phyloP scores from a whole-genome alignment of 2,113 vertebrate species.

The Malurus melanocephalus region DNA sequence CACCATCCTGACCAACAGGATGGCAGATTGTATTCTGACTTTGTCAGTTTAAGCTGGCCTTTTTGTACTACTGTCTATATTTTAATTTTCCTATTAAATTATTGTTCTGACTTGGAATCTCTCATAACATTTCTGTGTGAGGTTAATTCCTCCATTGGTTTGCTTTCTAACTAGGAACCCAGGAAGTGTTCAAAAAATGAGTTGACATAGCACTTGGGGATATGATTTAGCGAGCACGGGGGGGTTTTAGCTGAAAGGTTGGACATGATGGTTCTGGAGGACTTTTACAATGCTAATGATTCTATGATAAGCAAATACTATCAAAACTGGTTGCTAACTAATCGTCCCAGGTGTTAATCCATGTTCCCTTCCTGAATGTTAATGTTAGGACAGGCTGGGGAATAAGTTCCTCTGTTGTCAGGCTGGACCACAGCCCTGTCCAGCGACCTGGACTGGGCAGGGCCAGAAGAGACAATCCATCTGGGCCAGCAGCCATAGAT shows the following conservation, averaged over 20 bases:
- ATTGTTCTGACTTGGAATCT: too few relatives aligned
- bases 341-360: neutral
- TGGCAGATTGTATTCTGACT: too few relatives aligned
- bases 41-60: too few relatives aligned
- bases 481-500: neutral
- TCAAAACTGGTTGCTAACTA: neutral
- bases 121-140: too few relatives aligned
- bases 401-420: neutral
- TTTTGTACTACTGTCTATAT: too few relatives aligned
- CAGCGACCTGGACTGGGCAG: neutral
- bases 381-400: constrained; percentile 57
- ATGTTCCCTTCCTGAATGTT: constrained; percentile 68
- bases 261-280: neutral
- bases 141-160: too few relatives aligned
- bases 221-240: neutral
- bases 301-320: neutral
- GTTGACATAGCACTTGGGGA: neutral
- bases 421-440: neutral
- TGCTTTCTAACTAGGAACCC: too few relatives aligned
- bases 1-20: too few relatives aligned
- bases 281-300: neutral
- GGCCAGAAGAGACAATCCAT: neutral
- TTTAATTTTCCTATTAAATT: too few relatives aligned
- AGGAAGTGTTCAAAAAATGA: neutral
- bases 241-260: neutral